Percentiles rank a stretch among this genome's conserved stretches.
phyloP scores from a whole-genome alignment of 2,888 invertebrate genomes.

The Phortica magna region DNA sequence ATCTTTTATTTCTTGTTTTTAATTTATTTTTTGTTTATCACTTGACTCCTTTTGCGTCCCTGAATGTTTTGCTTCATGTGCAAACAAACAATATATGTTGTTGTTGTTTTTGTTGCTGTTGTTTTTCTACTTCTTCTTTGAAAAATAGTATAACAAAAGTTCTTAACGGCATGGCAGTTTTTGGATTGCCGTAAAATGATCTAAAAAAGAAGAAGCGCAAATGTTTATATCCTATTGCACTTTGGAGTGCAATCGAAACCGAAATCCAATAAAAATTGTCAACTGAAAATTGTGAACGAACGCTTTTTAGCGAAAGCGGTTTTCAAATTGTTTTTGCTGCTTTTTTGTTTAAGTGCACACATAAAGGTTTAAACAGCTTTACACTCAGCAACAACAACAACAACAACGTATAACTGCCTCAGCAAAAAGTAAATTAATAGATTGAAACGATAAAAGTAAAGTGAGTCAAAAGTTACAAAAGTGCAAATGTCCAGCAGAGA shows the following conservation, averaged over 20 bases:
- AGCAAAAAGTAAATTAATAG: not conserved
- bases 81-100: slow-evolving; percentile 4
- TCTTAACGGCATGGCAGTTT: not conserved
- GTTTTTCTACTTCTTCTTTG: slow-evolving; percentile 4
- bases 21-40: not conserved
- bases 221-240: slow-evolving; percentile 48
- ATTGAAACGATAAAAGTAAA: too few relatives aligned
- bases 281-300: not conserved
- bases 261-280: slow-evolving; percentile 64
- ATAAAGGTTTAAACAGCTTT: not conserved
- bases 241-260: slow-evolving; percentile 69
- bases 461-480: too few relatives aligned
- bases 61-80: slow-evolving; percentile 36
- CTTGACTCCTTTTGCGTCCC: not conserved
- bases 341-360: slow-evolving; percentile 8
- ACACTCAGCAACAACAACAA: slow-evolving; percentile 37
- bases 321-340: not conserved
- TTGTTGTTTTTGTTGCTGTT: slow-evolving; percentile 3
- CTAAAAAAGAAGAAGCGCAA: not conserved
- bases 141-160: slow-evolving; percentile 1
- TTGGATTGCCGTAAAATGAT: not conserved
- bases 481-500: too few relatives aligned
- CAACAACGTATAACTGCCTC: slow-evolving; percentile 33
- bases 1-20: not conserved
- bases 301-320: not conserved